Conservation (phyloP, 2,797 vertebrate species). For the Protonibea diacanthus region DNA sequence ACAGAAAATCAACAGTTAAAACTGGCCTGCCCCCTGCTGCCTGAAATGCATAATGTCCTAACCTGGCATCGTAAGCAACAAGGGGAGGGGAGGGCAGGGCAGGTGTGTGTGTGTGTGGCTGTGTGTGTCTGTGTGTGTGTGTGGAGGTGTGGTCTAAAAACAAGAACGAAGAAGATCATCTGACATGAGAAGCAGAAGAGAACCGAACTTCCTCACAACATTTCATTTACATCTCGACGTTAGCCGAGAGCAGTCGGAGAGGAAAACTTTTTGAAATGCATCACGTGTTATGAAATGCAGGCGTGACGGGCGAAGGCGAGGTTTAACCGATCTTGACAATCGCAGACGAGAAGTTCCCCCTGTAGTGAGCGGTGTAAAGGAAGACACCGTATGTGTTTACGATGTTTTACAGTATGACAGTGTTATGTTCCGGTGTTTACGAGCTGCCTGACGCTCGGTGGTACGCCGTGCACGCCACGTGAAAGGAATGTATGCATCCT, state of each 20-base stretch:
- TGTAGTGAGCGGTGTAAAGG: neutral
- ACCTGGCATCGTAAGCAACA: slow-evolving; percentile 30
- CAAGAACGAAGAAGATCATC: slow-evolving; percentile 40
- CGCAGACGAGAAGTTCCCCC: slow-evolving; percentile 6
- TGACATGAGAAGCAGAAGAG: slow-evolving; percentile 37
- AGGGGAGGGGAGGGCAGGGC: neutral
- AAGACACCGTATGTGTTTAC: slow-evolving; percentile 7
- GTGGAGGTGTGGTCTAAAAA: slow-evolving; percentile 37
- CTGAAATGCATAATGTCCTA: slow-evolving; percentile 66
- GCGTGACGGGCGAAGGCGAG: neutral
- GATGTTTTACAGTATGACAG: slow-evolving; percentile 24
- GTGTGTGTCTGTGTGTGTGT: slow-evolving; percentile 5
- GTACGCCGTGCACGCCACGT: slow-evolving; percentile 27
- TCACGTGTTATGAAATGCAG: neutral
- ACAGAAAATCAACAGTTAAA: slow-evolving; percentile 52
- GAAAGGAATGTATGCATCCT: slow-evolving; percentile 72
- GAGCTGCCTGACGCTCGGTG: slow-evolving; percentile 51
- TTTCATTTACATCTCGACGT: slow-evolving; percentile 61
- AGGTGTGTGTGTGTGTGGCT: slow-evolving; percentile 2
- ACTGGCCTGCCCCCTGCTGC: slow-evolving; percentile 77
- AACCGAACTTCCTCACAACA: slow-evolving; percentile 39
- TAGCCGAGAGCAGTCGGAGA: slow-evolving; percentile 39
- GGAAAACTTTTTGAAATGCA: slow-evolving; percentile 28
- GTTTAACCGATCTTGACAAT: neutral
- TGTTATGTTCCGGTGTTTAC: slow-evolving; percentile 25